phyloP scores from a whole-genome alignment of 2,113 vertebrate species.

The Cryptomyrus ogoouensis region DNA sequence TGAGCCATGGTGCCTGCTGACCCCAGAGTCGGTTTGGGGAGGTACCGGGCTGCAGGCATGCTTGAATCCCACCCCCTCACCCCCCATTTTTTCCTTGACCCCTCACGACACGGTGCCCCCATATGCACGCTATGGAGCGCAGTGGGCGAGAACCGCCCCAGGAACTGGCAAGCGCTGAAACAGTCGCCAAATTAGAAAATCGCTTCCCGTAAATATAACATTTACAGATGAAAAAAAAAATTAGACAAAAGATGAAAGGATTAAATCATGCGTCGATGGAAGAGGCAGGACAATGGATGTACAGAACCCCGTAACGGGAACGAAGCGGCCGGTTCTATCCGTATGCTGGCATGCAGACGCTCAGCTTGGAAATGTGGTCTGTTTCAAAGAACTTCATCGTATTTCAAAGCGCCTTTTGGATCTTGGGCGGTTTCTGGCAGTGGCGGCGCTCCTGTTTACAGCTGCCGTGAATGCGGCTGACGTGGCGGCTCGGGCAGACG shows the following conservation, averaged over 20 bases:
- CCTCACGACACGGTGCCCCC: conserved; percentile 39
- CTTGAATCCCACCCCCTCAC: conserved; percentile 30
- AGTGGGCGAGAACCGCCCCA: conserved; percentile 46
- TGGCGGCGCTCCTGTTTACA: conserved; percentile 25
- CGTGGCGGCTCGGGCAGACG: conserved; percentile 23
- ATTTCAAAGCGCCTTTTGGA: conserved; percentile 26
- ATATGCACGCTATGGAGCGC: conserved; percentile 18
- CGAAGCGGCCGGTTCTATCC: background rate
- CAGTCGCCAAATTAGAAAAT: conserved; percentile 35
- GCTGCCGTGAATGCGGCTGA: conserved; percentile 27
- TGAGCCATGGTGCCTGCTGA: conserved; percentile 41
- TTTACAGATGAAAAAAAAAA: conserved; percentile 39
- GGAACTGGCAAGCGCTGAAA: conserved; percentile 43
- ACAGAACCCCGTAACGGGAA: background rate
- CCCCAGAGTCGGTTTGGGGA: conserved; percentile 43
- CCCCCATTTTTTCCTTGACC: conserved; percentile 26
- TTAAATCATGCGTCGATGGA: conserved; percentile 13
- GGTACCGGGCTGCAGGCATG: conserved; percentile 43
- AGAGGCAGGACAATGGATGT: background rate
- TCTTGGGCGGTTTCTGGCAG: conserved; percentile 13
- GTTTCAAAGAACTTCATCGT: conserved; percentile 23
- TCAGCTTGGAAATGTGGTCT: background rate
- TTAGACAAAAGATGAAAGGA: conserved; percentile 9
- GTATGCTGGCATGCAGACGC: background rate
- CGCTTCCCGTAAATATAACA: conserved; percentile 40